phyloP scores from a whole-genome alignment of 1,140 invertebrate genomes.

The Phymastichus coffea region DNA sequence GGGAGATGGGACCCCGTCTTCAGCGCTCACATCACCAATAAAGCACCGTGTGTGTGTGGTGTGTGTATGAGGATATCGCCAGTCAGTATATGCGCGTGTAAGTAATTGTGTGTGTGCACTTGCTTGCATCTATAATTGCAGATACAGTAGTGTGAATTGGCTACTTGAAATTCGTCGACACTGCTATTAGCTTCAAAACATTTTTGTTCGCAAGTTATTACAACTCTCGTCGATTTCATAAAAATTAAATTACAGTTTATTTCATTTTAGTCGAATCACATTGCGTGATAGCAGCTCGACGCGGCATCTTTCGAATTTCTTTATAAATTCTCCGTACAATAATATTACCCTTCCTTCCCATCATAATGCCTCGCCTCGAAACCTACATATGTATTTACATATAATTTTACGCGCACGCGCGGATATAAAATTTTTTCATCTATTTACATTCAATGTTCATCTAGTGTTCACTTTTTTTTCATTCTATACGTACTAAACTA shows the following conservation, averaged over 20 bases:
- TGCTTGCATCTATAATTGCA: not conserved
- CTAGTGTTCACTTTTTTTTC: too few relatives aligned
- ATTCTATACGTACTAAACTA: too few relatives aligned
- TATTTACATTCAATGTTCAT: constrained; percentile 17
- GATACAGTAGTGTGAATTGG: not conserved
- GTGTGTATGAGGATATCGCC: not conserved
- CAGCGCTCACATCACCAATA: constrained; percentile 14
- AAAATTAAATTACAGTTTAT: too few relatives aligned
- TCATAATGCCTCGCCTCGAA: not conserved
- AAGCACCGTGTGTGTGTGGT: constrained; percentile 16
- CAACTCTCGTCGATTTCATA: too few relatives aligned
- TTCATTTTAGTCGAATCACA: constrained; percentile 17
- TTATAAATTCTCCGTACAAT: not conserved
- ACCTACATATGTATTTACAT: constrained; percentile 20
- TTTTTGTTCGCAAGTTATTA: too few relatives aligned
- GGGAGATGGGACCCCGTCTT: not conserved
- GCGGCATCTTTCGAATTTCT: not conserved
- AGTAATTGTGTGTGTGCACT: not conserved
- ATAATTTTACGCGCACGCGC: constrained; percentile 1
- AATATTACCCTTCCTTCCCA: not conserved
- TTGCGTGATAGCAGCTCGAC: too few relatives aligned
- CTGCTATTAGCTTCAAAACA: constrained; percentile 12
- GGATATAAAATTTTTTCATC: constrained; percentile 10
- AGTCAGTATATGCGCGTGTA: not conserved
- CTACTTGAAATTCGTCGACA: not conserved